Evolutionary conservation across 2,888 invertebrate species (phyloP), one percentile per base, ranked within the genome.

Genomic region (Hetaerina titia): DNA sequence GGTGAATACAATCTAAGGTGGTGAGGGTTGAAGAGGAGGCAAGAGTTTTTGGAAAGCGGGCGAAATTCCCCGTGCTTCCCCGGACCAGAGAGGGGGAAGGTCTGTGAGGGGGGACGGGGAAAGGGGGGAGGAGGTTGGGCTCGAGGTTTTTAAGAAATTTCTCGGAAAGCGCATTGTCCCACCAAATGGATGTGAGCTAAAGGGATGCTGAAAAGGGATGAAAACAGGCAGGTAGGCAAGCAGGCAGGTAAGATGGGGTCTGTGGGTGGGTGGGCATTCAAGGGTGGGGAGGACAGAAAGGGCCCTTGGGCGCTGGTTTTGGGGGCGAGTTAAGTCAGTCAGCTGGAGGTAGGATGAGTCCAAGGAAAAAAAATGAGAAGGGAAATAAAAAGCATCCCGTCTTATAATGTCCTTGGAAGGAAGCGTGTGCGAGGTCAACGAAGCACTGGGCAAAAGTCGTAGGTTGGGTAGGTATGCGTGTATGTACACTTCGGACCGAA

Each of bases 21-120:
- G 69, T n/a, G n/a, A 69, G 69, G n/a, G 17, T 22, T 7, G 45
- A 45, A 4, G 45, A 45, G 45, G 45, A 45, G 45, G 45, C 45
- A n/a, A 8, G 22, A 31, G 11, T 31, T 31, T 31, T 81, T 31
- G 22, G 81, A 81, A 81, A 81, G 81, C 81, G 25, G 81, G 81
- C 81, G 22, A 81, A 81, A 81, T 81, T 81, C 81, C 81, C 31
- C 81, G 11, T 31, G 81, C 81, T 81, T 45, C 81, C 81, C 31
- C 22, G 81, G 31, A 81, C 22, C 81, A 31, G 13, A 4, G 4
- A 8, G 81, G n/a, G 2, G 81, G 31, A 81, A 31, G 25, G 31
- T 31, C 15, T 81, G 81, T 81, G 81, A 31, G 13, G 8, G 11
- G 69, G 69, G 2, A 69, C 2, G 9, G 22, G 19, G 22, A 0